A percentile compares a stretch with the other conserved stretches of the same genome.
These are phyloP conservation scores for Phlogophora meticulosa DNA, from an alignment of 2,888 invertebrate genomes.

Conservation along the genomic window DNA sequence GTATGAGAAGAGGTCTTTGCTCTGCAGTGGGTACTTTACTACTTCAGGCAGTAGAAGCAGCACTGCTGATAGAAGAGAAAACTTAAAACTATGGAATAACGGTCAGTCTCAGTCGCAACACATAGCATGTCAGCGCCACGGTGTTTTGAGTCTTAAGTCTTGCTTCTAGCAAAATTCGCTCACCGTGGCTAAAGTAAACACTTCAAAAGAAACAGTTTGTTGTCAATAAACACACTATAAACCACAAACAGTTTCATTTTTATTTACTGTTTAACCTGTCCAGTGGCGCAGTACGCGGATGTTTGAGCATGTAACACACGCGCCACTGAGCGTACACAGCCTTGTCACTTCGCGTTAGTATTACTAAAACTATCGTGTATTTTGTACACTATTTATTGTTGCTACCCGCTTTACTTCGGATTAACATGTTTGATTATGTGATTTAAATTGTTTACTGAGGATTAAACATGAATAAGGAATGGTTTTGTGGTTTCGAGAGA, in stretches of 20 bases:
- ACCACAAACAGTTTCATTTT: slow-evolving; percentile 16
- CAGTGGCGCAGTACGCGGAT: slow-evolving; percentile 62
- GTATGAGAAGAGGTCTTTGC: too few relatives aligned
- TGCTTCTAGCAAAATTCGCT: too few relatives aligned
- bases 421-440: slow-evolving; percentile 34
- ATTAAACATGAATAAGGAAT: slow-evolving; percentile 29
- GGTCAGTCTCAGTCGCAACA: too few relatives aligned
- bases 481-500: slow-evolving; percentile 5
- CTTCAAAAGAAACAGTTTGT: too few relatives aligned
- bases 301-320: slow-evolving; percentile 63
- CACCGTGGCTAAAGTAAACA: too few relatives aligned
- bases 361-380: slow-evolving; percentile 58
- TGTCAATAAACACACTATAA: not conserved
- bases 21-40: too few relatives aligned
- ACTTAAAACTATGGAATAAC: too few relatives aligned
- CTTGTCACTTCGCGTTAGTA: slow-evolving; percentile 69
- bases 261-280: slow-evolving; percentile 43
- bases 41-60: too few relatives aligned
- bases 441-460: slow-evolving; percentile 29
- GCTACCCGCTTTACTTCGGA: slow-evolving; percentile 28
- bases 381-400: slow-evolving; percentile 55
- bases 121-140: too few relatives aligned
- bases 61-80: too few relatives aligned
- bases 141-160: too few relatives aligned
- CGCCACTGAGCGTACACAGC: slow-evolving; percentile 66